A percentile compares a stretch with the other conserved stretches of the same genome.
phyloP scores from a whole-genome alignment of 2,888 invertebrate genomes.

The Phyllotreta cruciferae region DNA sequence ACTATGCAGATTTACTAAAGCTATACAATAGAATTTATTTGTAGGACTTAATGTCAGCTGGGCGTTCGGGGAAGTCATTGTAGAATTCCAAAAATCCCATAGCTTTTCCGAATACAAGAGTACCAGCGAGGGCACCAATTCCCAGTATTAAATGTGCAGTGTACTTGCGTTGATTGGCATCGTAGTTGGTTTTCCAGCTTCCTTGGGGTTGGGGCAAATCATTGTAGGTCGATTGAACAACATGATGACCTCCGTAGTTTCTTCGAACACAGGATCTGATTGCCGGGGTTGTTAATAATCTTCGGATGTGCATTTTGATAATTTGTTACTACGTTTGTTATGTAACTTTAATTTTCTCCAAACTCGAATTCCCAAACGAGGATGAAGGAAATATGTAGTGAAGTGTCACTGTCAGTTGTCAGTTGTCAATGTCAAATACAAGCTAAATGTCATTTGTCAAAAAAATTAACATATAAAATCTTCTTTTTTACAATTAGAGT shows the following conservation, averaged over 20 bases:
- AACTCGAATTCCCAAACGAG: too few relatives aligned
- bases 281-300: slow-evolving; percentile 15
- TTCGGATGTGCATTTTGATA: slow-evolving; percentile 22
- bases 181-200: slow-evolving; percentile 75
- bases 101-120: slow-evolving; percentile 65
- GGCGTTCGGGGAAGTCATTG: slow-evolving; percentile 66
- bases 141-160: slow-evolving; percentile 72
- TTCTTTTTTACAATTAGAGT: too few relatives aligned
- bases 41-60: slow-evolving; percentile 50
- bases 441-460: too few relatives aligned
- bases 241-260: slow-evolving; percentile 32
- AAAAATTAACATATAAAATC: too few relatives aligned
- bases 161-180: slow-evolving; percentile 71
- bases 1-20: slow-evolving; percentile 37
- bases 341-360: too few relatives aligned
- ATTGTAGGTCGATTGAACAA: slow-evolving; percentile 66
- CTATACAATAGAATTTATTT: slow-evolving; percentile 39
- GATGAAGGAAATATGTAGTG: too few relatives aligned
- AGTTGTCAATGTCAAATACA: too few relatives aligned
- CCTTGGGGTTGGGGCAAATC: slow-evolving; percentile 81
- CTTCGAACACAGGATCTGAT: slow-evolving; percentile 36
- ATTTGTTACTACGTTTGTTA: neutral
- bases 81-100: slow-evolving; percentile 70
- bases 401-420: too few relatives aligned
- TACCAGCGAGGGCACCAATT: slow-evolving; percentile 60